These are phyloP conservation scores for Cheilosia variabilis DNA, from an alignment of 2,888 invertebrate species.

Conservation along the genomic window DNA sequence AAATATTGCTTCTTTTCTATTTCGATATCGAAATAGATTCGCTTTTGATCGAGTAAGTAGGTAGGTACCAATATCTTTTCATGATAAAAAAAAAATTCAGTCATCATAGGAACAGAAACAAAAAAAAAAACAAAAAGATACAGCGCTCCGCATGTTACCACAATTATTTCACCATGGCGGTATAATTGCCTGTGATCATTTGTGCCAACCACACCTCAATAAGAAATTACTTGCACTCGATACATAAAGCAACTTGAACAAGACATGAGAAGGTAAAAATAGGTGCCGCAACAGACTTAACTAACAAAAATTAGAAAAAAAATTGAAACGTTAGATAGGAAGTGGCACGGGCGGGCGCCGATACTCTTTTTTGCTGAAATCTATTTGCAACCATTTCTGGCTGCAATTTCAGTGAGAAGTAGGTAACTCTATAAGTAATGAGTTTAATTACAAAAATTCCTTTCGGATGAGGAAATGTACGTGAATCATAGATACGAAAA, in stretches of 20 bases:
- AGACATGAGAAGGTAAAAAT: conserved; percentile 64
- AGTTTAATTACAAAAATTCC: conserved; percentile 8
- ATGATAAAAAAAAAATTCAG: conserved; percentile 32
- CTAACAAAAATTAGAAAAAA: conserved; percentile 14
- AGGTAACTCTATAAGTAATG: conserved; percentile 3
- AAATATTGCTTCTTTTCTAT: conserved; percentile 2
- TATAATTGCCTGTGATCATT: conserved; percentile 74
- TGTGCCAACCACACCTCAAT: conserved; percentile 74
- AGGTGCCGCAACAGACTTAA: conserved; percentile 65
- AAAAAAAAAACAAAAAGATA: conserved; percentile 18
- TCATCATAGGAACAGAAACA: not conserved
- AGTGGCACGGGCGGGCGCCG: conserved; percentile 55
- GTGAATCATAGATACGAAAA: no score
- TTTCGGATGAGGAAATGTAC: no score
- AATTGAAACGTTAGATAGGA: conserved; percentile 51
- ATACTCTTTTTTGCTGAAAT: not conserved
- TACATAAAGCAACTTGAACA: conserved; percentile 46
- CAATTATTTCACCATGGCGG: conserved; percentile 72
- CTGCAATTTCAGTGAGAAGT: conserved; percentile 28
- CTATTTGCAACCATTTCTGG: conserved; percentile 36
- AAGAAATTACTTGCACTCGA: conserved; percentile 67
- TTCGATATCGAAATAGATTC: conserved; percentile 6
- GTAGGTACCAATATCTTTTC: conserved; percentile 5
- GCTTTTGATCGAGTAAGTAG: not conserved
- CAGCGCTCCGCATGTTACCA: conserved; percentile 36